These are phyloP conservation scores for Acanthurus leucopareius DNA, from an alignment of 2,797 vertebrate species.

Conservation along the genomic window DNA sequence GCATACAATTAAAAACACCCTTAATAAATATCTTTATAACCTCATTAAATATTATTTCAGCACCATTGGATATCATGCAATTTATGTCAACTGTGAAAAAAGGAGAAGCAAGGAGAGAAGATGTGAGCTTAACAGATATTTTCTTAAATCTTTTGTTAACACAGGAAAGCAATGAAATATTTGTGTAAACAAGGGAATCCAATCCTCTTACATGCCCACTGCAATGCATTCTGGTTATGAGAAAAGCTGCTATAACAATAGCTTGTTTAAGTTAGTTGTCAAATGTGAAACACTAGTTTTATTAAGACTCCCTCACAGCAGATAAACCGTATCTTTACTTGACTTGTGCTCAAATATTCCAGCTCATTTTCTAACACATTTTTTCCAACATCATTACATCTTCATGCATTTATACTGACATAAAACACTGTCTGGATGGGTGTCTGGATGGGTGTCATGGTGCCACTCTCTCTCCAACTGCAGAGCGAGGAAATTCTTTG, in stretches of 20 bases:
- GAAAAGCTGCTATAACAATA: slow-evolving; percentile 14
- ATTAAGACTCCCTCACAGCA: not conserved
- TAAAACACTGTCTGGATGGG: slow-evolving; percentile 18
- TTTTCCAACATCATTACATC: slow-evolving; percentile 37
- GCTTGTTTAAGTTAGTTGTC: not conserved
- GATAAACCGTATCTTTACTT: slow-evolving; percentile 12
- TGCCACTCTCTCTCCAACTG: slow-evolving; percentile 28
- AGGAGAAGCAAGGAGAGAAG: not conserved
- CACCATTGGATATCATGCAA: too few relatives aligned
- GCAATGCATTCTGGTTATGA: slow-evolving; percentile 16
- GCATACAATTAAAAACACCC: too few relatives aligned
- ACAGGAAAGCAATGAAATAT: slow-evolving; percentile 23
- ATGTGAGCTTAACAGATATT: slow-evolving; percentile 14
- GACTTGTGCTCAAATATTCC: slow-evolving; percentile 1
- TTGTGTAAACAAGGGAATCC: slow-evolving; percentile 44
- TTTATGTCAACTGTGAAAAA: too few relatives aligned
- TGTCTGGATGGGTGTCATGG: slow-evolving; percentile 35
- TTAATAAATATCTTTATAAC: too few relatives aligned
- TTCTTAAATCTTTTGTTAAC: slow-evolving; percentile 34
- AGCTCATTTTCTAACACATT: slow-evolving; percentile 21
- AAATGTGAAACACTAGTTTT: slow-evolving; percentile 6
- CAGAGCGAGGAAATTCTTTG: slow-evolving; percentile 80
- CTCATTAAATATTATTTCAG: too few relatives aligned
- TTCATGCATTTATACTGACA: slow-evolving; percentile 30
- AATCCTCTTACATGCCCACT: slow-evolving; percentile 12